Conservation (phyloP, 2,797 vertebrate species). For the Cuculus canorus region DNA sequence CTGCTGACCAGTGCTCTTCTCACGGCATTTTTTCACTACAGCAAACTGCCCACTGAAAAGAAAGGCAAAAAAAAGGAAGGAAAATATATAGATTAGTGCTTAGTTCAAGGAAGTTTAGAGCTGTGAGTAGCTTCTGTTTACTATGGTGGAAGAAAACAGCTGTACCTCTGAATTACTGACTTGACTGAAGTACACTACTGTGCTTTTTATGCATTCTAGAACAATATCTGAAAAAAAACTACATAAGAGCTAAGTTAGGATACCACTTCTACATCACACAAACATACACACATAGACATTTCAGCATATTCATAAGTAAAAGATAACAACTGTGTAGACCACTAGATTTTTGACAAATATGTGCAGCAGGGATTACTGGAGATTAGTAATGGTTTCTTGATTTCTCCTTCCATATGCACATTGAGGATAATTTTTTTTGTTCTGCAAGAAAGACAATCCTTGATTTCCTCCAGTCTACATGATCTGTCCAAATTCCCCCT, state of each 20-base stretch:
- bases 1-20: conserved; percentile 84
- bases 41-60: conserved; percentile 91
- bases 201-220: neutral
- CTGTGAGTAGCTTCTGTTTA: neutral
- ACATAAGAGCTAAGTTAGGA: neutral
- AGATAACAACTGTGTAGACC: neutral
- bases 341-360: neutral
- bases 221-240: neutral
- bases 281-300: neutral
- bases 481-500: neutral
- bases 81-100: neutral
- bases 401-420: neutral
- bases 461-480: neutral
- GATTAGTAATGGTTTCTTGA: neutral
- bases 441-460: neutral
- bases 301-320: neutral
- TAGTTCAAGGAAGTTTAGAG: neutral
- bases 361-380: neutral
- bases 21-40: conserved; percentile 92
- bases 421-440: neutral
- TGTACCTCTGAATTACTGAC: neutral
- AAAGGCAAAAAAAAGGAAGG: neutral
- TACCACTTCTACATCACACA: neutral
- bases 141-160: neutral
- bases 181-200: neutral